phyloP scores from a whole-genome alignment of 2,797 vertebrate genomes.

The Limosa lapponica region DNA sequence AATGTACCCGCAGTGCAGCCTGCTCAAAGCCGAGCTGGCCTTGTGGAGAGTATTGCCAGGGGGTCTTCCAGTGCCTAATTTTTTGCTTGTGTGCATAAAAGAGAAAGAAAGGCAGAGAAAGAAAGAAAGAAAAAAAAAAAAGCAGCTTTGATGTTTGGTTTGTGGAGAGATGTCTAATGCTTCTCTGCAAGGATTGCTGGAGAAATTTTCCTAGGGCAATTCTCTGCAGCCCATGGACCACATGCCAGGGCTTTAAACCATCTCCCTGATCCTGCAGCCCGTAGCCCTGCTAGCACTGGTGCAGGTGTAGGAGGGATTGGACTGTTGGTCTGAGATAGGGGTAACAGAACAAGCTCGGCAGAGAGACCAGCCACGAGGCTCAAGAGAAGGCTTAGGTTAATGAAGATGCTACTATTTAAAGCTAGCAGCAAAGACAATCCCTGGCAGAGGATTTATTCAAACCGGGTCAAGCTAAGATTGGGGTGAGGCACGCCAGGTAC shows the following conservation, averaged over 20 bases:
- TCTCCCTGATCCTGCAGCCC: background rate
- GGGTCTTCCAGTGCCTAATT: background rate
- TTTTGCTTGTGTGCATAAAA: background rate
- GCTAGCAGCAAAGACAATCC: background rate
- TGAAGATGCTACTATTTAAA: conserved; percentile 50
- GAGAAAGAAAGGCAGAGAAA: background rate
- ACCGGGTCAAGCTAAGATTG: conserved; percentile 21
- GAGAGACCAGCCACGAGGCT: background rate
- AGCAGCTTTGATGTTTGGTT: background rate
- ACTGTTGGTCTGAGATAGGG: background rate
- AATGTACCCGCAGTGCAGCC: fast-evolving
- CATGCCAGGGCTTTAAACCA: background rate
- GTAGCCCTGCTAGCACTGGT: background rate
- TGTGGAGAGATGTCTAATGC: background rate
- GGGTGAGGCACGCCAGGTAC: background rate
- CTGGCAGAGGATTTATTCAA: conserved; percentile 22
- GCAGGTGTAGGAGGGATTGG: background rate
- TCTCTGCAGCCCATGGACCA: background rate
- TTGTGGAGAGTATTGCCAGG: background rate
- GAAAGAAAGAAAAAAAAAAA: too few relatives aligned
- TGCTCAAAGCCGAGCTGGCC: background rate
- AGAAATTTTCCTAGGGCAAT: background rate
- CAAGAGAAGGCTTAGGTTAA: conserved; percentile 22
- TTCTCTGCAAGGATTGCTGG: fast-evolving
- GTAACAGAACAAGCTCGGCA: background rate